Conservation (phyloP, 2,113 vertebrate species). For the Tetraodon nigroviridis region DNA sequence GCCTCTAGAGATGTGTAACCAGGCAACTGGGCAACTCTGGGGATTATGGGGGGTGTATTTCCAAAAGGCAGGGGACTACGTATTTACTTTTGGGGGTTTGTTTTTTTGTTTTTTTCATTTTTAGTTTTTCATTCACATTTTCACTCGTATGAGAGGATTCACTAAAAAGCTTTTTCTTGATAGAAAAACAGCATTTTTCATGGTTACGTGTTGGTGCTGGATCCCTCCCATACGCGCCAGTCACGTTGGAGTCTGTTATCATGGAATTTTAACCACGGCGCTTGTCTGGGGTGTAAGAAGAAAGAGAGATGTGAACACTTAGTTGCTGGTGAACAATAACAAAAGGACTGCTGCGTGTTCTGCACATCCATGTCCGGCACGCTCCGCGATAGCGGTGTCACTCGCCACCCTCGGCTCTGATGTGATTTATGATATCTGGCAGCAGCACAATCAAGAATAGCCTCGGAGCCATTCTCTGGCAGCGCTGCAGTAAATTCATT, state of each 20-base stretch:
- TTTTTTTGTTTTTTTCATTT: conserved; percentile 8
- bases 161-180: conserved; percentile 43
- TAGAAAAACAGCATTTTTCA: conserved; percentile 55
- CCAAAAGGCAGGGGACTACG: conserved; percentile 40
- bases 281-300: background rate
- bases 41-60: conserved; percentile 53
- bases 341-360: too few species aligned
- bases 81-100: too few species aligned
- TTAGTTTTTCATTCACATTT: conserved; percentile 46
- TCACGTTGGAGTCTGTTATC: conserved; percentile 10
- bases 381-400: background rate
- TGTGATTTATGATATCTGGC: conserved; percentile 6
- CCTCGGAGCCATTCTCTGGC: conserved; percentile 20
- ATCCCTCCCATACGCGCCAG: conserved; percentile 29
- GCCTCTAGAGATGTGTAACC: conserved; percentile 66
- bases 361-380: too few species aligned
- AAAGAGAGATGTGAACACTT: background rate
- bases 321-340: too few species aligned
- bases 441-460: conserved; percentile 10
- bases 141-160: conserved; percentile 11
- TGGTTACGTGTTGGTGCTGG: background rate
- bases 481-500: conserved; percentile 20
- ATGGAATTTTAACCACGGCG: conserved; percentile 9
- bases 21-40: conserved; percentile 65
- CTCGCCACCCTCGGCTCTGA: background rate